phyloP scores from a whole-genome alignment of 2,797 vertebrate genomes.

The Sebastes wilsoni region DNA sequence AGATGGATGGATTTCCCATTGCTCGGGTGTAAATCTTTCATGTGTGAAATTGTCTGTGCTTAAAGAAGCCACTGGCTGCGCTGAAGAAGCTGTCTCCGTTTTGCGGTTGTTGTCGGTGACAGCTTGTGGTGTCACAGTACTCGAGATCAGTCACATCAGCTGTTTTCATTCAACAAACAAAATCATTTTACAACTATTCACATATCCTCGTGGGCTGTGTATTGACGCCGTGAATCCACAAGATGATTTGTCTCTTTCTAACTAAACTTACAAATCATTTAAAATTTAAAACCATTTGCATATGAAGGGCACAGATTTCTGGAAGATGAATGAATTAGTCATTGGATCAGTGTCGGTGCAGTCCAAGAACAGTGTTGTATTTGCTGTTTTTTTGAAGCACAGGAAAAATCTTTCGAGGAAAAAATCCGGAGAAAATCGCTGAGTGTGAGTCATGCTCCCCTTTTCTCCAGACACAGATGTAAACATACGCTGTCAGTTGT shows the following conservation, averaged over 20 bases:
- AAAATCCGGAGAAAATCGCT: not conserved
- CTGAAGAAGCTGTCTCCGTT: conserved; percentile 50
- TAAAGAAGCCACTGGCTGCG: conserved; percentile 53
- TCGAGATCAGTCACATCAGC: conserved; percentile 29
- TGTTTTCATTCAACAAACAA: conserved; percentile 22
- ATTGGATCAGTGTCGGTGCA: not conserved
- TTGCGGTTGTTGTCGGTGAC: conserved; percentile 22
- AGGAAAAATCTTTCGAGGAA: not conserved
- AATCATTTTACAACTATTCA: not conserved
- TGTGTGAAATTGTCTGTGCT: conserved; percentile 74
- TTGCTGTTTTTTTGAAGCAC: not conserved
- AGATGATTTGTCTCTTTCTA: not conserved
- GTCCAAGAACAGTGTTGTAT: not conserved
- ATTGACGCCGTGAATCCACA: not conserved
- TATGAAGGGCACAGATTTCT: not conserved
- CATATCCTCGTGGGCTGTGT: not conserved
- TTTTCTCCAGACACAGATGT: not conserved
- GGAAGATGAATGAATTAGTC: not conserved
- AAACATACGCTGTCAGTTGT: not conserved
- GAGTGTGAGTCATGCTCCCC: not conserved
- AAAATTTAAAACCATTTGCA: not conserved
- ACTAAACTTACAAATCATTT: not conserved
- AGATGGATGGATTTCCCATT: conserved; percentile 62
- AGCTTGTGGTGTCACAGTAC: conserved; percentile 5
- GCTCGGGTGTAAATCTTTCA: conserved; percentile 65